Base-by-base conservation (phyloP, 2,797 vertebrate genomes). In the Pelochelys cantorii region DNA sequence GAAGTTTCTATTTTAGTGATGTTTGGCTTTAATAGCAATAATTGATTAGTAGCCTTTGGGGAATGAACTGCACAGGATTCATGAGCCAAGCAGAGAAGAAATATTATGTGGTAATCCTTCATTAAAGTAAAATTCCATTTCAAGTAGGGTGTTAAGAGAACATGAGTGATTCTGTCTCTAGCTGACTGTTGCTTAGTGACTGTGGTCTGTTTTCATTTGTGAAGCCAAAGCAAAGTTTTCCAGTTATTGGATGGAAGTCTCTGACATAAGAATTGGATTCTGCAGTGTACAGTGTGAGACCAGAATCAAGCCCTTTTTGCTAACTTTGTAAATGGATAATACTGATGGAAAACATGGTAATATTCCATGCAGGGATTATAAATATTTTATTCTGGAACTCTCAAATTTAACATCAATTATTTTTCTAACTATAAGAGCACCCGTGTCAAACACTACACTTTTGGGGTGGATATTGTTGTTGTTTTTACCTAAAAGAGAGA, bases 1-100 rank as follows among this genome's bases (percentile, higher is more conserved):
- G 52, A 84, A 85, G 56, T 56, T 1, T 85, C 15, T 83, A 37
- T 79, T 85, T 9, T 22, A 62, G 12, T 79, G 52, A 31, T 52
- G n/a, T 75, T 86, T 78, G 77, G 15, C 54, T 89, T 90, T 86
- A 34, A 60, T 81, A 86, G 57, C 6, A 54, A 48, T 34, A 22
- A 3, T 20, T 13, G 6, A 68, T 18, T 18, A 71, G 13, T 10
- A 75, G 1, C 75, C 53, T 75, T 48, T 79, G 34, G 83, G 52
- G 31, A 80, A 77, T 79, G 27, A 86, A 3, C 13, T 25, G 78
- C 8, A 13, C 1, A 68, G 31, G 17, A n/a, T 68, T 71, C n/a
- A 5, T 55, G 7, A 17, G 52, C 81, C 42, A 71, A 79, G 56
- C 48, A 7, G 34, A 81, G 29, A 88, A 84, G 11, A 11, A 81